Evolutionary conservation across 53 echinoderm and acorn worm genomes (phyloP).

Genomic region (Luidia sarsii): DNA sequence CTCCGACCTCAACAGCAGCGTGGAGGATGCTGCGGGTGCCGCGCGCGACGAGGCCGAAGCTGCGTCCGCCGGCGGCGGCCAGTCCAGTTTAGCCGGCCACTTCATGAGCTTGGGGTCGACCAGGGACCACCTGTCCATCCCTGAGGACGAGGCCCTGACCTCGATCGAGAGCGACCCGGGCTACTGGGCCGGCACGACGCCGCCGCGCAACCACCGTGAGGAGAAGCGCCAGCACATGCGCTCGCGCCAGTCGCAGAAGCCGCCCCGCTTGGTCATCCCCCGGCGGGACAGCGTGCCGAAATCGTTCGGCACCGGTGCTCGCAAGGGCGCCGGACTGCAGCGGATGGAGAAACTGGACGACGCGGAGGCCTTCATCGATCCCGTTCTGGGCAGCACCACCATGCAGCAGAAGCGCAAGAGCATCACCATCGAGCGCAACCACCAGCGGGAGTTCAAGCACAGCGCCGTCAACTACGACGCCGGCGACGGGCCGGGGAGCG

Average conservation of each 20-base stretch:
- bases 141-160: slow-evolving; percentile 39
- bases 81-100: too few species aligned
- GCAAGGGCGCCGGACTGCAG: neutral
- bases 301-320: neutral
- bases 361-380: slow-evolving; percentile 28
- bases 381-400: slow-evolving; percentile 35
- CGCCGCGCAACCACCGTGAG: slow-evolving; percentile 59
- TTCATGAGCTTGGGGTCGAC: too few species aligned
- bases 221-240: slow-evolving; percentile 34
- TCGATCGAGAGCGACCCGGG: slow-evolving; percentile 43
- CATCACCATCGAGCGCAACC: slow-evolving; percentile 38
- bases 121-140: slow-evolving; percentile 6
- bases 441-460: slow-evolving; percentile 69
- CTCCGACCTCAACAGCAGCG: slow-evolving; percentile 23
- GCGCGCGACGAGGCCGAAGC: neutral
- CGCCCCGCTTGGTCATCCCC: slow-evolving; percentile 48
- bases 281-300: slow-evolving; percentile 27
- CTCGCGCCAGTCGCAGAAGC: slow-evolving; percentile 40
- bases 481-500: slow-evolving; percentile 27
- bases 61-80: neutral
- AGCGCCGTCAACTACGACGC: slow-evolving; percentile 42
- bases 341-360: slow-evolving; percentile 42
- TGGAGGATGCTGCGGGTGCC: neutral
- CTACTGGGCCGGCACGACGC: slow-evolving; percentile 47
- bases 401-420: slow-evolving; percentile 54